phyloP scores from a whole-genome alignment of 1,140 invertebrate genomes.

The Neodiprion lecontei region DNA sequence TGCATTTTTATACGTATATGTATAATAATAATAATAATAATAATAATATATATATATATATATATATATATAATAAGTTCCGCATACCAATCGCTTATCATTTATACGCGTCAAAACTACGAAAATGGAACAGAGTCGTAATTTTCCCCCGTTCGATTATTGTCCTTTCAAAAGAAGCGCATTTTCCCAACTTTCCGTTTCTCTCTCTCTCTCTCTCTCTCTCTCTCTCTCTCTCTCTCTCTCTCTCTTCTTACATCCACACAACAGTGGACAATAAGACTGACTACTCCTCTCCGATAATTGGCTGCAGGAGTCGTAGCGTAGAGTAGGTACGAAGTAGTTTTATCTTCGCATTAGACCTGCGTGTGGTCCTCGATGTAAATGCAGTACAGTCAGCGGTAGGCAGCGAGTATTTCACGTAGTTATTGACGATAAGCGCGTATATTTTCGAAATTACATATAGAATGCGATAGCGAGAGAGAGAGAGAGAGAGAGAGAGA shows the following conservation, averaged over 20 bases:
- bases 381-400: background rate
- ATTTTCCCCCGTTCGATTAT: too few species aligned
- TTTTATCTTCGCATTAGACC: conserved; percentile 17
- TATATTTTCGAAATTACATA: background rate
- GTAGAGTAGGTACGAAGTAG: background rate
- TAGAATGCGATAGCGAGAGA: background rate
- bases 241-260: background rate
- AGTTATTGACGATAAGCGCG: conserved; percentile 8
- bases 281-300: background rate
- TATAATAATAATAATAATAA: too few species aligned
- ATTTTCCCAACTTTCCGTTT: background rate
- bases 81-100: too few species aligned
- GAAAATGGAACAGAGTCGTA: too few species aligned
- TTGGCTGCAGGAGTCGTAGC: background rate
- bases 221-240: background rate
- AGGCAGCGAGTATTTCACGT: conserved; percentile 13
- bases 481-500: background rate
- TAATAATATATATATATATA: too few species aligned
- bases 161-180: too few species aligned
- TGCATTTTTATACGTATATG: too few species aligned
- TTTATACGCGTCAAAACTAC: too few species aligned
- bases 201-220: background rate
- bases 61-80: too few species aligned
- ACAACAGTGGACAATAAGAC: too few species aligned
- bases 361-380: conserved; percentile 18